These are phyloP conservation scores for Elephas maximus DNA, from an alignment of 2,113 vertebrate species.

Conservation along the genomic window DNA sequence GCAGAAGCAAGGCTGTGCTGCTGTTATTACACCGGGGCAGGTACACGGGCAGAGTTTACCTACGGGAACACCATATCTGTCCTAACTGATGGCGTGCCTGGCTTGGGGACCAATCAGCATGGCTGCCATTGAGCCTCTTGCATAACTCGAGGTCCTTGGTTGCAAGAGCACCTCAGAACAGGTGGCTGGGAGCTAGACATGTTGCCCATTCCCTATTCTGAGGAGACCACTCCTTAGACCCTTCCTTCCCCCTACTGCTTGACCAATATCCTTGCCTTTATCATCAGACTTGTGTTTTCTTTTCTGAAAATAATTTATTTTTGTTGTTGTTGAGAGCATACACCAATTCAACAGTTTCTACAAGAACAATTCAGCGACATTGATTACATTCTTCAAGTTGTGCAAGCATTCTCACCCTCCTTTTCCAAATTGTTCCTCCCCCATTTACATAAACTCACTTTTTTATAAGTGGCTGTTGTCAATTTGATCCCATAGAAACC, in stretches of 20 bases:
- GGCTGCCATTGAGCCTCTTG: background rate
- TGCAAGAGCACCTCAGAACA: background rate
- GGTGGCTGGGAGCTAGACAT: background rate
- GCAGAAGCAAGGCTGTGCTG: background rate
- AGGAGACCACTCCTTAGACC: background rate
- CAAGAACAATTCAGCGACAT: too few species aligned
- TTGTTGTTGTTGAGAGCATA: too few species aligned
- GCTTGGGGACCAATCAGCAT: background rate
- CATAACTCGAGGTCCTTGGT: background rate
- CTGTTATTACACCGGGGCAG: background rate
- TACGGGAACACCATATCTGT: rapidly evolving
- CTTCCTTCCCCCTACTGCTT: background rate
- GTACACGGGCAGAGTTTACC: background rate
- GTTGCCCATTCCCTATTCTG: background rate
- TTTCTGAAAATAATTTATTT: too few species aligned
- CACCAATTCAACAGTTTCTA: too few species aligned
- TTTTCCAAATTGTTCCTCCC: too few species aligned
- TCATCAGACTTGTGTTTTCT: too few species aligned
- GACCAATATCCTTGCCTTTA: background rate
- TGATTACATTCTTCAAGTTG: too few species aligned
- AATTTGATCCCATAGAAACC: too few species aligned
- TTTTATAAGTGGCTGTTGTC: too few species aligned
- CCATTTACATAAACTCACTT: too few species aligned
- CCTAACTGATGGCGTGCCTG: too few species aligned
- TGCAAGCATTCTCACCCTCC: too few species aligned